Evolutionary conservation across 2,113 vertebrate genomes (phyloP).

Genomic region (Phycodurus eques): DNA sequence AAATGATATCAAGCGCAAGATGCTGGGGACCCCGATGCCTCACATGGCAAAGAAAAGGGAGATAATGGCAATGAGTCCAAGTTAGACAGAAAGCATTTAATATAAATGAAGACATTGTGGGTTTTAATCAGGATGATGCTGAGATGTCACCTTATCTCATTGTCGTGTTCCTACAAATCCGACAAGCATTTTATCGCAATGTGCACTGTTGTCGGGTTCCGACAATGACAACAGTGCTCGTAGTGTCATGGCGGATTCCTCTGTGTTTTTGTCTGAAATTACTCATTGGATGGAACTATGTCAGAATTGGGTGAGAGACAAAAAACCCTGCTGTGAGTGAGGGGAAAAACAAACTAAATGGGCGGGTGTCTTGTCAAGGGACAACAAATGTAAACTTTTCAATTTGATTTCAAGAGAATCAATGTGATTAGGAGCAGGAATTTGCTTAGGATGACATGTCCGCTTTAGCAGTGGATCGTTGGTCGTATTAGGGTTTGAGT

Average conservation of each 20-base stretch:
- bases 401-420: conserved; percentile 56
- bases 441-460: conserved; percentile 48
- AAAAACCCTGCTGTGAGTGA: conserved; percentile 14
- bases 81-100: background rate
- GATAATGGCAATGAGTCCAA: too few relatives aligned
- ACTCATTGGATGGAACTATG: conserved; percentile 52
- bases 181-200: conserved; percentile 20
- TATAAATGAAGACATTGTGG: background rate
- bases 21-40: too few relatives aligned
- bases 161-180: background rate
- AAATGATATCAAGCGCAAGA: too few relatives aligned
- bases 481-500: background rate
- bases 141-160: background rate
- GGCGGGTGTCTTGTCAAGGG: conserved; percentile 13
- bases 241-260: conserved; percentile 66
- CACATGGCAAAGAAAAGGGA: too few relatives aligned
- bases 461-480: conserved; percentile 7
- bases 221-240: conserved; percentile 54
- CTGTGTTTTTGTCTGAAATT: conserved; percentile 69
- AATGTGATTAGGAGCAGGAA: conserved; percentile 68
- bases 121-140: background rate
- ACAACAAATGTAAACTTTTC: conserved; percentile 56
- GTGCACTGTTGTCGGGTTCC: conserved; percentile 52
- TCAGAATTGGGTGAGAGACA: conserved; percentile 41
- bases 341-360: conserved; percentile 25